These are phyloP conservation scores for Sitodiplosis mosellana DNA, from an alignment of 1,140 invertebrate genomes.

Conservation along the genomic window DNA sequence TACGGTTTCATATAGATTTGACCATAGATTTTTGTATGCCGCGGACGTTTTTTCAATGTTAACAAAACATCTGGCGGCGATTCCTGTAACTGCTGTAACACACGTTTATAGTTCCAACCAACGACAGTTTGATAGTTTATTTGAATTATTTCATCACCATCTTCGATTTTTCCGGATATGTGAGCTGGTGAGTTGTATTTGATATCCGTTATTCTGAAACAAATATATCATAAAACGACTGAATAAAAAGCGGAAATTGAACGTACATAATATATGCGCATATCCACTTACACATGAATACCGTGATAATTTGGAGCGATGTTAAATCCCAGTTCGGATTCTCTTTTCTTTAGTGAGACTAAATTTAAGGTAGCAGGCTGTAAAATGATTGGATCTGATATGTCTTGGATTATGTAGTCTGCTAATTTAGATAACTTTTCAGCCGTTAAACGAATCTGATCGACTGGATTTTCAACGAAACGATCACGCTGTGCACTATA, in stretches of 20 bases:
- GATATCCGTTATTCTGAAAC: slow-evolving; percentile 45
- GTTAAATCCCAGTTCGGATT: slow-evolving; percentile 59
- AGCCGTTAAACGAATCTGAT: slow-evolving; percentile 43
- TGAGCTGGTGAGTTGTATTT: slow-evolving; percentile 71
- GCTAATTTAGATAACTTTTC: slow-evolving; percentile 52
- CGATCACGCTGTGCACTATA: slow-evolving; percentile 70
- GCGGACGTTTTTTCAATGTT: slow-evolving; percentile 66
- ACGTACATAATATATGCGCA: too few species aligned
- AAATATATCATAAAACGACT: too few species aligned
- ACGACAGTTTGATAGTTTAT: slow-evolving; percentile 85
- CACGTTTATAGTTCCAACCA: slow-evolving; percentile 68
- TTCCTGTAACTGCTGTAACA: slow-evolving; percentile 57
- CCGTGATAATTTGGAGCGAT: slow-evolving; percentile 72
- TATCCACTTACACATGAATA: slow-evolving; percentile 40
- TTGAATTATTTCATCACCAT: slow-evolving; percentile 85
- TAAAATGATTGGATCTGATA: slow-evolving; percentile 69
- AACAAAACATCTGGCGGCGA: slow-evolving; percentile 62
- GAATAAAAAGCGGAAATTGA: too few species aligned
- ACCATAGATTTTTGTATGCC: slow-evolving; percentile 65
- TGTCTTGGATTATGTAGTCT: slow-evolving; percentile 75
- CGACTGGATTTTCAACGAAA: slow-evolving; percentile 61
- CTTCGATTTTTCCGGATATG: slow-evolving; percentile 74
- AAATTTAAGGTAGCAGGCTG: slow-evolving; percentile 74
- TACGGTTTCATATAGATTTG: slow-evolving; percentile 68
- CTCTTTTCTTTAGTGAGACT: slow-evolving; percentile 69